Evolutionary conservation across 2,113 vertebrate species (phyloP).

Genomic region (Corythornis madagascariensis): DNA sequence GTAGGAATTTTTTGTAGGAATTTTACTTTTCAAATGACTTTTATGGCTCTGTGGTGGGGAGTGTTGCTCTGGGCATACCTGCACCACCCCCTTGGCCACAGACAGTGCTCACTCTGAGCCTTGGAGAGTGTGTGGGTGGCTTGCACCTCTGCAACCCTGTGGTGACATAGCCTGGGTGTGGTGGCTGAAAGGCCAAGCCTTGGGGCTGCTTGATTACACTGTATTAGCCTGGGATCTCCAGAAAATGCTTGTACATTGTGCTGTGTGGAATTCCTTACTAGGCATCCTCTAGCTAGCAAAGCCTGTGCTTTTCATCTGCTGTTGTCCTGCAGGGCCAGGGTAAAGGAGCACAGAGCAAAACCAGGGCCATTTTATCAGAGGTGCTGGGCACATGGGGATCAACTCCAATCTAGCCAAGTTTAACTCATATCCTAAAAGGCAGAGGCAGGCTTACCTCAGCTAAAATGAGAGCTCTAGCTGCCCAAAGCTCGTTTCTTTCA

Average conservation of each 20-base stretch:
- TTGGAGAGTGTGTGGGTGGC: not conserved
- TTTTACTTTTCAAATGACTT: not conserved
- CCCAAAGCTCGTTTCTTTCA: conserved; percentile 93
- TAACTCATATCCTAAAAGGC: conserved; percentile 70
- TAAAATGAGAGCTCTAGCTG: conserved; percentile 85
- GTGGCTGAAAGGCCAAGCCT: not conserved
- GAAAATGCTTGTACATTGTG: not conserved
- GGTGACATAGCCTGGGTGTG: not conserved
- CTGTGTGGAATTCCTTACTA: not conserved
- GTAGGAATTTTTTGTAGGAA: not conserved
- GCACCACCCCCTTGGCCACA: not conserved
- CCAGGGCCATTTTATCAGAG: conserved; percentile 25
- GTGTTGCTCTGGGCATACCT: not conserved
- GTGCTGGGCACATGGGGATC: conserved; percentile 73
- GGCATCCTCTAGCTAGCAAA: not conserved
- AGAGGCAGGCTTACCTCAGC: conserved; percentile 87
- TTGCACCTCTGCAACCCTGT: not conserved
- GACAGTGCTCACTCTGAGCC: not conserved
- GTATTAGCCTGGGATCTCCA: not conserved
- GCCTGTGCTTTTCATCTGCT: not conserved
- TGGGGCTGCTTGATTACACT: not conserved
- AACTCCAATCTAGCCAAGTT: conserved; percentile 71
- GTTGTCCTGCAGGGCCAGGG: not conserved
- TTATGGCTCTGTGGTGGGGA: accelerated
- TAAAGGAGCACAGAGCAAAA: conserved; percentile 12